These are phyloP conservation scores for Wiebesia pumilae DNA, from an alignment of 1,140 invertebrate species.

Conservation along the genomic window DNA sequence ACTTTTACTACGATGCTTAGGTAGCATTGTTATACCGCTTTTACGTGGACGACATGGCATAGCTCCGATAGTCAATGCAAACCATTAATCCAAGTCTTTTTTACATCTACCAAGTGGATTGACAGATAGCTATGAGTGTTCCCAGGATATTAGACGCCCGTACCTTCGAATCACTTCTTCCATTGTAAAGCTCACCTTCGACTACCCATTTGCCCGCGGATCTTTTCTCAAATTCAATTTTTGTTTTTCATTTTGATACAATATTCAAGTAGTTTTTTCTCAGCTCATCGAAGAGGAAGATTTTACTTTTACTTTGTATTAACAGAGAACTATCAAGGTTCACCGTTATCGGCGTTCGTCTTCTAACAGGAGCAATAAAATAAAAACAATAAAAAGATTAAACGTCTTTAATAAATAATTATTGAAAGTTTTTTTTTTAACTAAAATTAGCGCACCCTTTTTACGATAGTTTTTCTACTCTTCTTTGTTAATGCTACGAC, in stretches of 20 bases:
- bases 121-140: constrained; percentile 72
- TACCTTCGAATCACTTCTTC: not conserved
- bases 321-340: too few species aligned
- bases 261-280: constrained; percentile 34
- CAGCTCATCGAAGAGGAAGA: too few species aligned
- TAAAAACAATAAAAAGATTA: too few species aligned
- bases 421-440: too few species aligned
- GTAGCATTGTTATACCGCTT: constrained; percentile 6
- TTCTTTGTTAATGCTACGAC: too few species aligned
- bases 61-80: constrained; percentile 67
- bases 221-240: not conserved
- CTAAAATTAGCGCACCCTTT: too few species aligned
- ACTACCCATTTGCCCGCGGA: not conserved
- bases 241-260: not conserved
- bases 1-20: constrained; percentile 11
- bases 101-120: constrained; percentile 70
- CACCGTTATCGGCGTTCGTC: too few species aligned
- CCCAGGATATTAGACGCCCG: constrained; percentile 64
- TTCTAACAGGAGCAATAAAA: too few species aligned
- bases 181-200: not conserved
- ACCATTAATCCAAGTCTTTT: constrained; percentile 74
- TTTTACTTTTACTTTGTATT: too few species aligned
- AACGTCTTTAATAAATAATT: too few species aligned
- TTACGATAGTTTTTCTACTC: too few species aligned
- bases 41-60: constrained; percentile 24